These are phyloP conservation scores for Xyrichtys novacula DNA, from an alignment of 2,797 vertebrate genomes.

Conservation along the genomic window DNA sequence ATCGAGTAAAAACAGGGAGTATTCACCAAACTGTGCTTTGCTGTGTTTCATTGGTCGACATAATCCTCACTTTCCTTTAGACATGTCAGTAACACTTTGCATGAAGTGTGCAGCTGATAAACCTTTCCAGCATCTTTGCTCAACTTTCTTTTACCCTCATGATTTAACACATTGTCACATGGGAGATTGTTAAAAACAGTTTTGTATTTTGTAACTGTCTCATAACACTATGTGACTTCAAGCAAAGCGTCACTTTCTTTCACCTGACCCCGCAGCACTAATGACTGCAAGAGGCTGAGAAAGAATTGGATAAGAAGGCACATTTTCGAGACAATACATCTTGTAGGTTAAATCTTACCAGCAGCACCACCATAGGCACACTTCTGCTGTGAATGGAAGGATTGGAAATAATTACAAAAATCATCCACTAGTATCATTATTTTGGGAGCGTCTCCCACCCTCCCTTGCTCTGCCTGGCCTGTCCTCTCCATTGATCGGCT, in stretches of 20 bases:
- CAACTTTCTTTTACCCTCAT: background rate
- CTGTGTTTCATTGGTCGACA: constrained; percentile 18
- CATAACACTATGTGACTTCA: constrained; percentile 18
- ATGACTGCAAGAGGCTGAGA: constrained; percentile 9
- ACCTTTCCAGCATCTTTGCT: constrained; percentile 4
- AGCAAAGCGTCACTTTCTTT: constrained; percentile 46
- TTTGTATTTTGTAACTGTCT: background rate
- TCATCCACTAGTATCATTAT: constrained; percentile 4
- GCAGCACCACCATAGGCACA: constrained; percentile 25
- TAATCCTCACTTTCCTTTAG: constrained; percentile 29
- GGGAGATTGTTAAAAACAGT: constrained; percentile 30
- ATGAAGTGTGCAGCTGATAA: constrained; percentile 14
- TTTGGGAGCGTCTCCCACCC: background rate
- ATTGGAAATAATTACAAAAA: background rate
- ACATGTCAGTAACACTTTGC: constrained; percentile 18
- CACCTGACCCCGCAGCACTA: constrained; percentile 9
- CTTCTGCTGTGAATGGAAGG: constrained; percentile 34
- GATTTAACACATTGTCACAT: constrained; percentile 1
- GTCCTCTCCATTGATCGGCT: background rate
- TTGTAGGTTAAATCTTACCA: constrained; percentile 17
- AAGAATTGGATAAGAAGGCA: constrained; percentile 61
- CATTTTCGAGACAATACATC: constrained; percentile 56
- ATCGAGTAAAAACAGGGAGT: constrained; percentile 45
- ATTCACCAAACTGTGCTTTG: constrained; percentile 19
- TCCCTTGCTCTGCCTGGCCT: background rate